A percentile compares a stretch with the other conserved stretches of the same genome.
These are phyloP conservation scores for Andrena haemorrhoa DNA, from an alignment of 2,888 invertebrate species.

Conservation along the genomic window DNA sequence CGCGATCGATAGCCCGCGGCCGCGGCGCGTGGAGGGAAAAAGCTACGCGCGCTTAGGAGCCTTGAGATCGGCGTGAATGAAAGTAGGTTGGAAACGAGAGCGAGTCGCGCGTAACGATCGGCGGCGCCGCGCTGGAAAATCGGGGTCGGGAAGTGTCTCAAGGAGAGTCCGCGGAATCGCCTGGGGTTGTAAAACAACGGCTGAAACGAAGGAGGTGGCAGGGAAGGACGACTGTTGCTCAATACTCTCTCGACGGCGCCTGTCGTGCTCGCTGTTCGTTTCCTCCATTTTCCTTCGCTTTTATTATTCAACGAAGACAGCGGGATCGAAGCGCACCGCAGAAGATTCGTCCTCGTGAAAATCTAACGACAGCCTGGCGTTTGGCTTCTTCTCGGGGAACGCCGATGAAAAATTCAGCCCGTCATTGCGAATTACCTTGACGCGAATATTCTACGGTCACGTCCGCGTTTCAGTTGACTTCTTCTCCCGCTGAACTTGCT, in stretches of 20 bases:
- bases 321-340: slow-evolving; percentile 8
- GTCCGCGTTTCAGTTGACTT: background rate
- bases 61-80: slow-evolving; percentile 49
- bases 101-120: slow-evolving; percentile 48
- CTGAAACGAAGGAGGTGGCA: background rate
- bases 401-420: slow-evolving; percentile 55
- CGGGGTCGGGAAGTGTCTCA: slow-evolving; percentile 67
- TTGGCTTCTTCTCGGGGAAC: slow-evolving; percentile 18
- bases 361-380: slow-evolving; percentile 10
- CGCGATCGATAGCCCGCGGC: slow-evolving; percentile 8
- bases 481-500: background rate
- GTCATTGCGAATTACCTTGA: slow-evolving; percentile 41
- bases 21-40: slow-evolving; percentile 6
- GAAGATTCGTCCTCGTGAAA: slow-evolving; percentile 17
- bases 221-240: slow-evolving; percentile 49
- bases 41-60: slow-evolving; percentile 34
- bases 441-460: background rate
- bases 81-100: slow-evolving; percentile 53
- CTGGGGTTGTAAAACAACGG: slow-evolving; percentile 48
- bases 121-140: slow-evolving; percentile 64
- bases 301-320: slow-evolving; percentile 29
- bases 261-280: slow-evolving; percentile 13
- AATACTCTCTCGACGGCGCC: slow-evolving; percentile 56
- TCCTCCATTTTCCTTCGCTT: slow-evolving; percentile 1
- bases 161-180: slow-evolving; percentile 61